Evolutionary conservation across 2,113 vertebrate species (phyloP).

Genomic region (Cheilinus undulatus): DNA sequence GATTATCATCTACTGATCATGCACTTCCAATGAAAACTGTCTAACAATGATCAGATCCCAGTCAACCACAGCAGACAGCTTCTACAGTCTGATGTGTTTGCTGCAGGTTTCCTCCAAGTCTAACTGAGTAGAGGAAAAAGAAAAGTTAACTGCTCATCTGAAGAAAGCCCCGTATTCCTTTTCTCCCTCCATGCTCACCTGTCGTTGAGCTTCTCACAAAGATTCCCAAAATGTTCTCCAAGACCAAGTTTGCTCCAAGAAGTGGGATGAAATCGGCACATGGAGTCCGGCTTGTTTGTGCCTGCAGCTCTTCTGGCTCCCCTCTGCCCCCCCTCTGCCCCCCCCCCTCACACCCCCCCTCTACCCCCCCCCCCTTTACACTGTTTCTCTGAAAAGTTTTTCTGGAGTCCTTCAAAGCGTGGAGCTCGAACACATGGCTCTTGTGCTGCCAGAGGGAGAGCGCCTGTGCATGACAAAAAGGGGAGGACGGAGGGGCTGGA

Average conservation of each 20-base stretch:
- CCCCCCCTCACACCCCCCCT: constrained; percentile 15
- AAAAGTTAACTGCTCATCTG: too few relatives aligned
- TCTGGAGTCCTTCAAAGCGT: constrained; percentile 74
- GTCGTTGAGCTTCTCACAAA: constrained; percentile 10
- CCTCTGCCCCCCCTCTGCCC: constrained; percentile 51
- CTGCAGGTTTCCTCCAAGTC: background rate
- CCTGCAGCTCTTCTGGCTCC: constrained; percentile 41
- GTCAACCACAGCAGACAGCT: too few relatives aligned
- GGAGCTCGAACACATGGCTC: constrained; percentile 79
- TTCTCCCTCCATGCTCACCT: constrained; percentile 54
- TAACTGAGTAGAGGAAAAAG: too few relatives aligned
- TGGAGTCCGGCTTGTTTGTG: constrained; percentile 35
- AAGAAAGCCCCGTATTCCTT: too few relatives aligned
- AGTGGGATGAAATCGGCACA: constrained; percentile 34
- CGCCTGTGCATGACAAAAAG: constrained; percentile 85
- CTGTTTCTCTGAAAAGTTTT: constrained; percentile 68
- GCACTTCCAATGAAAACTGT: too few relatives aligned
- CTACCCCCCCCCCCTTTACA: constrained; percentile 21
- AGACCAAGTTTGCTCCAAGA: constrained; percentile 22
- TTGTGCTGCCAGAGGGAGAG: constrained; percentile 79
- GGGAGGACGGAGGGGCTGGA: constrained; percentile 77
- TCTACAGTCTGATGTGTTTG: too few relatives aligned
- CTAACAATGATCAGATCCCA: too few relatives aligned
- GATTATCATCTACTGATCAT: too few relatives aligned
- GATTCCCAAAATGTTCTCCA: constrained; percentile 13